phyloP scores from a whole-genome alignment of 2,797 vertebrate genomes.

The Hippopotamyrus pictus region DNA sequence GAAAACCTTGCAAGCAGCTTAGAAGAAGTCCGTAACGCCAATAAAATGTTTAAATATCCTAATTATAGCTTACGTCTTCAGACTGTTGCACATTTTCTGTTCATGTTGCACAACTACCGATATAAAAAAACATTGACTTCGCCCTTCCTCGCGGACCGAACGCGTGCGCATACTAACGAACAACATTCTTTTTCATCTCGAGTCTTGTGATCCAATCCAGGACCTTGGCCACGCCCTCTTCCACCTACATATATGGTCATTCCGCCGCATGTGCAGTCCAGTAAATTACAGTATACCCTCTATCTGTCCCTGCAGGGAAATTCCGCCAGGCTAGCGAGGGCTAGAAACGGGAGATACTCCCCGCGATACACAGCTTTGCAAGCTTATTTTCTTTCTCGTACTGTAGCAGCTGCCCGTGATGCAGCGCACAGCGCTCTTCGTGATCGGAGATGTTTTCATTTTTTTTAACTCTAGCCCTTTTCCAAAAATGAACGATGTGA shows the following conservation, averaged over 20 bases:
- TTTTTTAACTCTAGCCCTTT: neutral
- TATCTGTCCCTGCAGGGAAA: conserved; percentile 23
- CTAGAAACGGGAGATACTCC: neutral
- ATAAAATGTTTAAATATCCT: conserved; percentile 20
- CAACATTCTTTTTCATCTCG: conserved; percentile 45
- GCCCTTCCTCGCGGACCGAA: conserved; percentile 28
- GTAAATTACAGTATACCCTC: conserved; percentile 27
- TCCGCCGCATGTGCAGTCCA: conserved; percentile 23
- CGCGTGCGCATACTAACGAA: conserved; percentile 58
- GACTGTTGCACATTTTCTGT: conserved; percentile 19
- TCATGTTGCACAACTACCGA: conserved; percentile 11
- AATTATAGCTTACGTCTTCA: conserved; percentile 14
- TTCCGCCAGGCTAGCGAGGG: conserved; percentile 19
- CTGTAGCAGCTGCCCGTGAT: neutral
- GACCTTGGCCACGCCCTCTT: conserved; percentile 45
- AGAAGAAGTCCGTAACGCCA: neutral
- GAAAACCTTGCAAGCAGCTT: conserved; percentile 2
- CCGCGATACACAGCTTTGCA: neutral
- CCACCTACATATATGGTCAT: conserved; percentile 51
- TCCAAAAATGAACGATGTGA: neutral
- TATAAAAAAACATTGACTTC: conserved; percentile 24
- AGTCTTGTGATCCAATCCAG: conserved; percentile 57
- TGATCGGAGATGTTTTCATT: neutral
- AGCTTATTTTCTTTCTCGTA: neutral
- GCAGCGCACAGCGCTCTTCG: neutral